Base-by-base conservation (phyloP, 2,113 vertebrate genomes). In the Potamarius usumacintae region DNA sequence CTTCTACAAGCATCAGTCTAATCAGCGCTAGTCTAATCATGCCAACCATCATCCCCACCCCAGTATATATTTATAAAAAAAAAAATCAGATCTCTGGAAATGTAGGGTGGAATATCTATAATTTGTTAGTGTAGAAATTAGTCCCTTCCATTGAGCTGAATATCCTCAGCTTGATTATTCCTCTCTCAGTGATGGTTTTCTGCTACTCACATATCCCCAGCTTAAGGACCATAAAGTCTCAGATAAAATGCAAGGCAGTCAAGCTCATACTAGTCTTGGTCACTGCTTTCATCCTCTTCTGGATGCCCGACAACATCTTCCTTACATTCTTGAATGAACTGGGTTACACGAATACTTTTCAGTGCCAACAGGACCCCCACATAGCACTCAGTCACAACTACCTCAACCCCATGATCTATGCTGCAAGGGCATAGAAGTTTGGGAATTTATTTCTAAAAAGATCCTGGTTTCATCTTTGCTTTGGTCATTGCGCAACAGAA, bases 161-260 rank as follows among this genome's bases (percentile, higher is more conserved):
- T 34, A 34, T 34, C 34, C 34, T 34, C 34, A 34, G 58, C 1
- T 95, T 98, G 2, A 0, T 97, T 62, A 30, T 98, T 42, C 97
- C 97, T 0, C 97, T 0, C 27, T 0, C 90, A 77, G 86, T 96
- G 78, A 96, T 98, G 84, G 63, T 94, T 12, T 94, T 94, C 88
- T 97, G 97, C 92, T 98, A 98, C 85, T 14, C 91, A 1, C 91
- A 89, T 76, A 96, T 98, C 62, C 95, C 92, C 50, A 94, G 88
- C 67, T 92, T 99, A 86, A 65, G 91, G 76, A 92, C 80, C 0
- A 95, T 96, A 85, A 96, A 86, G 63, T 97, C 91, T 63, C 86
- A 86, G 20, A 95, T 95, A 85, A 97, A 92, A 90, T 93, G 96
- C 88, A 96, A 95, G 55, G 94, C 95, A 11, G 90, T 97, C 67